Evolutionary conservation across 2,797 vertebrate genomes (phyloP).

Genomic region (Cynodonichthys magdalenae): DNA sequence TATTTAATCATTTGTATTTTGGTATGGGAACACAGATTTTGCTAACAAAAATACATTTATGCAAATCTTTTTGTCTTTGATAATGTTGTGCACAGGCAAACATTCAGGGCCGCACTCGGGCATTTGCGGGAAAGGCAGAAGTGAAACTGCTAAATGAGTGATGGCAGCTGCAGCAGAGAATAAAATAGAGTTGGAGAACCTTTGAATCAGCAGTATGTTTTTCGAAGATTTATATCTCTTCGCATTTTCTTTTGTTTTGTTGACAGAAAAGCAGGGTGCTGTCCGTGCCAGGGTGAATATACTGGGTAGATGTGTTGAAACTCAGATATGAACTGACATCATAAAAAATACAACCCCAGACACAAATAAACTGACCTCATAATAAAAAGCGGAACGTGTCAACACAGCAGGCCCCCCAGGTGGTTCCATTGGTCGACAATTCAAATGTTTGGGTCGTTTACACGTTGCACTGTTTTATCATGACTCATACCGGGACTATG

Average conservation of each 20-base stretch:
- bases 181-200: slow-evolving; percentile 30
- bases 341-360: background rate
- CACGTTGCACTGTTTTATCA: background rate
- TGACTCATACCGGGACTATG: background rate
- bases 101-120: slow-evolving; percentile 22
- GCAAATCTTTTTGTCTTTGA: background rate
- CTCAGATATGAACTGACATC: background rate
- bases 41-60: background rate
- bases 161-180: slow-evolving; percentile 32
- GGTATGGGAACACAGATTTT: background rate
- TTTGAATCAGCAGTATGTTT: slow-evolving; percentile 32
- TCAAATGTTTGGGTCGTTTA: background rate
- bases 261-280: slow-evolving; percentile 14
- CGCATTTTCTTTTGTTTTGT: slow-evolving; percentile 14
- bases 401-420: background rate
- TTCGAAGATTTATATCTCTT: slow-evolving; percentile 25
- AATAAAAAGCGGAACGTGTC: slow-evolving; percentile 10
- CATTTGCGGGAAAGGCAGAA: slow-evolving; percentile 8
- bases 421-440: background rate
- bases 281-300: background rate
- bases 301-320: background rate
- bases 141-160: slow-evolving; percentile 37
- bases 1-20: background rate
- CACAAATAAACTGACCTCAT: slow-evolving; percentile 2
- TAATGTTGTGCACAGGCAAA: slow-evolving; percentile 4